Base-by-base conservation (phyloP, 2,888 invertebrate species). In the Rotaria macrura region DNA sequence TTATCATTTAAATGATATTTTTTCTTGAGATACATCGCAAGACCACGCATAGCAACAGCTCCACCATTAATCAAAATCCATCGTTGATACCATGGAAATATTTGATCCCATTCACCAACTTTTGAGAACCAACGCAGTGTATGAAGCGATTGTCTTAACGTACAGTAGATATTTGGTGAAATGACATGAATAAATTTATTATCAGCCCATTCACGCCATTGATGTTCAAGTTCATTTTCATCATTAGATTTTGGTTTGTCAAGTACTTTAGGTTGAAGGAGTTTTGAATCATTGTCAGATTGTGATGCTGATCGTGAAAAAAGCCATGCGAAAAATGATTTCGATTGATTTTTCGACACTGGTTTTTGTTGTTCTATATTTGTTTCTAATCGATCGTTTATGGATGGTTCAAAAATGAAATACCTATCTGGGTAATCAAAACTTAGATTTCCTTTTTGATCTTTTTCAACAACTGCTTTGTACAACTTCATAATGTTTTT, bases 131-230 rank as follows among this genome's bases (percentile, higher is more conserved):
- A 96, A 88, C 94, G 93, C 91, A 99, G 98, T 0, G 98, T 95
- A 90, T 96, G 94, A 40, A 96, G 91, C 0, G 98, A 93, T 92
- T 99, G 98, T 0, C 92, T 91, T 0, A 93, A 91, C 0, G 95
- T 95, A 86, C 97, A 93, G 90, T 99, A 99, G 52, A 97, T 96
- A 91, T 99, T 99, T 0, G 99, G 99, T 0, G 98, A 97, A 55
- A 99, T 92, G 0, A 94, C 94, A 90, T 97, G 98, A 0, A 99
- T 96, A 2, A 97, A 92, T 72, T 94, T 94, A 84, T 93, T 93
- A 90, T 99, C 99, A 0, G 94, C 95, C 99, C 99, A 99, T 89
- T 94, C 93, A 84, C 99, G 93, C 98, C 98, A 99, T 89, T 95
- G 94, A 55, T 96, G 93, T 91, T 98, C 98, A 29, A 52, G 29